phyloP scores from a whole-genome alignment of 1,140 invertebrate species.

The Homarus americanus region DNA sequence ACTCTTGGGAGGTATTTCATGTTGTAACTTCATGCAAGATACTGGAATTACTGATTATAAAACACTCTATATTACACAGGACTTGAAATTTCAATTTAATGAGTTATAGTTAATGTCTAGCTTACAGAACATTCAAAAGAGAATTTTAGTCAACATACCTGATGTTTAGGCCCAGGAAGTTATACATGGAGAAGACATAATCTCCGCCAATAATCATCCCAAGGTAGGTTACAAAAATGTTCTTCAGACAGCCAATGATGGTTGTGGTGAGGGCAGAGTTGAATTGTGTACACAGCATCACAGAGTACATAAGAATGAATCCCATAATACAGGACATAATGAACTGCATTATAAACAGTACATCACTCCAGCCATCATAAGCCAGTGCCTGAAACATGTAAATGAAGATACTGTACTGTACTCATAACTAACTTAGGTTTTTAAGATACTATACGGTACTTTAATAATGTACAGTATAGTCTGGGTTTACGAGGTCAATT shows the following conservation, averaged over 20 bases:
- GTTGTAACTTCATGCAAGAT: too few species aligned
- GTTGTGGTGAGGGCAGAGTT: constrained; percentile 99
- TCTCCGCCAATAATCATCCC: constrained; percentile 99
- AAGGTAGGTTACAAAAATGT: constrained; percentile 93
- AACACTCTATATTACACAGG: not conserved
- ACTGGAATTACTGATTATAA: not conserved
- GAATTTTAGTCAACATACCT: constrained; percentile 77
- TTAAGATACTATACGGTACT: too few species aligned
- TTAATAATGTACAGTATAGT: too few species aligned
- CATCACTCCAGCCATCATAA: constrained; percentile 87
- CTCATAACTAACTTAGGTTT: too few species aligned
- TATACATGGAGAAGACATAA: constrained; percentile 95
- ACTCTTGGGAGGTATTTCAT: too few species aligned
- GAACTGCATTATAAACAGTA: constrained; percentile 90
- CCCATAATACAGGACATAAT: constrained; percentile 96
- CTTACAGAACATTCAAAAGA: not conserved
- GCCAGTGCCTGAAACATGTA: constrained; percentile 79
- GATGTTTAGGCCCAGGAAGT: constrained; percentile 96
- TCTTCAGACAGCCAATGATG: constrained; percentile 98
- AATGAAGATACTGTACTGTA: too few species aligned
- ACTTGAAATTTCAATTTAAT: not conserved
- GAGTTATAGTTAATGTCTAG: not conserved
- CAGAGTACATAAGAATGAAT: constrained; percentile 96
- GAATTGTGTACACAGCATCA: constrained; percentile 95
- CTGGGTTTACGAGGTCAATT: too few species aligned